Evolutionary conservation across 1,140 invertebrate species (phyloP), one percentile per base, ranked within the genome.

Genomic region (Pseudomyrmex pallidus): DNA sequence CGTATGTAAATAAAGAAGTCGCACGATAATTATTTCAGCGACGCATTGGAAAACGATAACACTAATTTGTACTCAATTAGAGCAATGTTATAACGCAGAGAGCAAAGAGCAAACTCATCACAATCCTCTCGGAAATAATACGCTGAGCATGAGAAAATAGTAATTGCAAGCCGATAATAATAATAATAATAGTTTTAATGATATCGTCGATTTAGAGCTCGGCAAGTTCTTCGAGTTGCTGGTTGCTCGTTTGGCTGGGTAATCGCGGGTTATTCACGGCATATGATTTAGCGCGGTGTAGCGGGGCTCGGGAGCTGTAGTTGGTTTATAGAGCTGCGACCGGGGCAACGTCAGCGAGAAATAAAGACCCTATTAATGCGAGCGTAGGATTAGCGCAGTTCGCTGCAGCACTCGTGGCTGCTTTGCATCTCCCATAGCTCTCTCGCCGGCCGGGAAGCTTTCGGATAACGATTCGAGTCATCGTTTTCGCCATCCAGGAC

Each of bases 281-380:
- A 46, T 35, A 82, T 73, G 78, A 63, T 74, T 83, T 83, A 74
- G 70, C 82, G 35, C 52, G n/a, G 25, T 20, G 35, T 22, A 20
- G 48, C 17, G 17, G 44, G 48, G 48, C 25, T 74, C 48, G 77
- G 56, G 5, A 35, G 35, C 35, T 20, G 68, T 50, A 83, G 73
- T 61, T 48, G 70, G 57, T 82, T 82, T 82, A 82, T 82, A 48
- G 78, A 62, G 35, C 50, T 74, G 52, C 72, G 56, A 35, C 35
- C 35, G 12, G 15, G 8, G 62, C 73, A 76, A 50, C 82, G 82
- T 77, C 82, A 66, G 82, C 52, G 82, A 67, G 72, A 83, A 83
- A 83, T 83, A 83, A 83, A 66, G 59, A 76, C 59, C 82, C 82
- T 66, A 76, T 83, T 77, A 83, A 76, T 76, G 62, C 61, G 72